Percentiles rank a stretch among this genome's conserved stretches.
phyloP scores from a whole-genome alignment of 2,888 invertebrate species.

The Patella pellucida region DNA sequence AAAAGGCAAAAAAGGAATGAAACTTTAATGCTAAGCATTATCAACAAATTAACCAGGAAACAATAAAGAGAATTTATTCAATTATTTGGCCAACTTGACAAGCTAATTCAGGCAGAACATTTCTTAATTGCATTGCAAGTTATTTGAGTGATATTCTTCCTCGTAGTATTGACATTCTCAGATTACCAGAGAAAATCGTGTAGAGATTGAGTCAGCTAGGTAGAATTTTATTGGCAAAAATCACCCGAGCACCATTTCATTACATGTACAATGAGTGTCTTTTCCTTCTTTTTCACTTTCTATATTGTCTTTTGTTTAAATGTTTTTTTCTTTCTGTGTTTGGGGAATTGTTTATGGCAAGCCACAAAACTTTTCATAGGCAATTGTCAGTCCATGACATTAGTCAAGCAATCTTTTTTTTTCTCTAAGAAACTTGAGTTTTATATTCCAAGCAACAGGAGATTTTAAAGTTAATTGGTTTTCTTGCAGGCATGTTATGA shows the following conservation, averaged over 20 bases:
- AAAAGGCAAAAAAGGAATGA: neutral
- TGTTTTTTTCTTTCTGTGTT: neutral
- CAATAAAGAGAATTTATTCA: constrained; percentile 10
- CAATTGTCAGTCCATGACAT: constrained; percentile 2
- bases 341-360: neutral
- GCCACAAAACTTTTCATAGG: neutral
- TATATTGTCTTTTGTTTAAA: neutral
- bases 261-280: neutral
- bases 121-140: constrained; percentile 10
- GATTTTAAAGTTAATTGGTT: too few relatives aligned
- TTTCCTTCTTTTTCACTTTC: neutral
- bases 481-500: too few relatives aligned
- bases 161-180: neutral
- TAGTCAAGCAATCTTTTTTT: neutral
- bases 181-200: constrained; percentile 2
- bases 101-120: neutral
- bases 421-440: neutral
- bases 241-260: neutral
- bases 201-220: neutral
- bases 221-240: constrained; percentile 8
- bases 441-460: too few relatives aligned
- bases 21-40: constrained; percentile 5
- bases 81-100: neutral
- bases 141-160: constrained; percentile 3
- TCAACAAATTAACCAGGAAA: neutral